Conservation (phyloP, 64 coral and sea anemone genomes). For the Actinia tenebrosa region DNA sequence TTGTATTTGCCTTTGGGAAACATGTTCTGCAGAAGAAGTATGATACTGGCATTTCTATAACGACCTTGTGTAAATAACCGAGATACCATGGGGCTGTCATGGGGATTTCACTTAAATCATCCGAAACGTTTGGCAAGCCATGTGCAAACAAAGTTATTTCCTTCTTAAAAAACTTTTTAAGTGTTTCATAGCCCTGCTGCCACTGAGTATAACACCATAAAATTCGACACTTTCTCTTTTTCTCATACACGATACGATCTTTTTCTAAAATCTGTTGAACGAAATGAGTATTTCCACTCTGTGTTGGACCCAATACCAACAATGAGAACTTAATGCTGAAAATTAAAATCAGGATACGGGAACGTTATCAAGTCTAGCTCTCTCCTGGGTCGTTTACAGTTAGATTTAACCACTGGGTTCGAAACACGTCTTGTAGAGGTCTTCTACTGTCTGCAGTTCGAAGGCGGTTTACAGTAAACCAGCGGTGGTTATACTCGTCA, state of each 20-base stretch:
- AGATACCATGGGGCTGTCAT: conserved; percentile 39
- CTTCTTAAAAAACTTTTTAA: too few species aligned
- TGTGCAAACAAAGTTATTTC: too few species aligned
- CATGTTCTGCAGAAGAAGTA: conserved; percentile 43
- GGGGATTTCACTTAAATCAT: background rate
- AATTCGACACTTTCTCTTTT: too few species aligned
- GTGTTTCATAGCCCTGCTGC: too few species aligned
- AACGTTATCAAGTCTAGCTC: background rate
- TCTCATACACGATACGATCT: too few species aligned
- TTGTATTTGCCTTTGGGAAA: conserved; percentile 50
- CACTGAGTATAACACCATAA: too few species aligned
- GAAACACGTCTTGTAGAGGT: too few species aligned
- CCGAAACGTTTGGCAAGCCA: too few species aligned
- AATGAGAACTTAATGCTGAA: background rate
- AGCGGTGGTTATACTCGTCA: too few species aligned
- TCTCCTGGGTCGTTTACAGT: conserved; percentile 7
- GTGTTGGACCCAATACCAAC: background rate
- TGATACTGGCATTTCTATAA: conserved; percentile 43
- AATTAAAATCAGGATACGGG: conserved; percentile 2
- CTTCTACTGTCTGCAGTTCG: too few species aligned
- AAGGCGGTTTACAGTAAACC: too few species aligned
- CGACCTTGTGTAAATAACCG: conserved; percentile 55
- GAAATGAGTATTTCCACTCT: background rate
- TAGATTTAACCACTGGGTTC: background rate
- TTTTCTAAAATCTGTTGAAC: background rate